Evolutionary conservation across 2,888 invertebrate genomes (phyloP), one percentile per base, ranked within the genome.

Genomic region (Stratiomys singularior): DNA sequence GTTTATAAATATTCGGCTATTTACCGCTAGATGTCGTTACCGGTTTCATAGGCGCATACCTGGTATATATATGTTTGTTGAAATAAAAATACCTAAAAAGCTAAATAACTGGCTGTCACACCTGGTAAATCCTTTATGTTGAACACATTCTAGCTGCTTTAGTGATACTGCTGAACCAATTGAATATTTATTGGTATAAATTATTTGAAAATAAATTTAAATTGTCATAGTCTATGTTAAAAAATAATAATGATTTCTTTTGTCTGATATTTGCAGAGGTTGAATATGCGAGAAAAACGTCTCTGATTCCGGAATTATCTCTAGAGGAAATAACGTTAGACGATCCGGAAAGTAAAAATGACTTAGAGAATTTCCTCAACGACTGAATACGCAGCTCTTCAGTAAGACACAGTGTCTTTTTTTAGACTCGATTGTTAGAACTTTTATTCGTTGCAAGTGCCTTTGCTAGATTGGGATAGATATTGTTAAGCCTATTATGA

Each of bases 291-390:
- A 52, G 78, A 28, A 30, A 37, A 82, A 78, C 80, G 82, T 82
- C 81, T 25, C 78, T 83, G 7, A 82, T 83, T 69, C 82, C 85
- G 67, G 87, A 87, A n/a, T 71, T 86, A 79, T 88, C 89, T 76
- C 85, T 92, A 77, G 93, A 92, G 82, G 92, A 92, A 83, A 90
- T 92, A 79, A 89, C 90, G 79, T 83, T 93, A 72, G 92, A 92
- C 81, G 90, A 92, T 83, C 86, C 88, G n/a, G 87, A 88, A 64
- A 89, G 90, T 82, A 88, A 89, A 76, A 88, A 89, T 78, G 91
- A 89, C 78, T 87, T 92, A 76, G 90, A 92, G 82, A 88, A 91
- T 81, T 92, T 93, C 86, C 87, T 92, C 56, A 89, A 89, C 78
- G 87, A 86, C 80, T 89, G 84, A 84, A 2, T 27, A 63, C 13